Evolutionary conservation across 1,140 invertebrate genomes (phyloP), one percentile per base, ranked within the genome.

Genomic region (Drosophila seguyi): DNA sequence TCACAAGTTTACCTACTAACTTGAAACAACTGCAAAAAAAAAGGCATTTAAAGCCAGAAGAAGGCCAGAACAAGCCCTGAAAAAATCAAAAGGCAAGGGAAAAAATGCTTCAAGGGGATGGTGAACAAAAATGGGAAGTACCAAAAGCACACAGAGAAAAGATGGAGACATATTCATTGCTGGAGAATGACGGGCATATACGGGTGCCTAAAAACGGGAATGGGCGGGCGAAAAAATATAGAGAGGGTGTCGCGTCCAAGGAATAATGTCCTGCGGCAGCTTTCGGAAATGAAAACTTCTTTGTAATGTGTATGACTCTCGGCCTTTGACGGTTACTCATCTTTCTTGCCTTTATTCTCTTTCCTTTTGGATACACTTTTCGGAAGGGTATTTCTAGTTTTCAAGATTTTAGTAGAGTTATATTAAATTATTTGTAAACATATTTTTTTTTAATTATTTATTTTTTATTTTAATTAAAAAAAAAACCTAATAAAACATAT

Each of bases 211-310:
- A 83, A 79, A 84, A 59, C 48, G 31, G 66, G 20, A 16, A 22
- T 20, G 50, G 58, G 25, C 6, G 50, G 52, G 13, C n/a, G 13
- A 47, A 25, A 68, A 48, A 67, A 38, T 20, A 14, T 34, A 20
- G 22, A 6, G 20, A 8, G 42, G 31, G 25, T 34, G 42, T 47
- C 65, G 20, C 52, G 16, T 66, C 34, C 47, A 72, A 77, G 74
- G 65, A 81, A 88, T 81, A 90, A 88, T 88, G 85, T 81, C 84
- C 84, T 81, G 81, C 68, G 84, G 84, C 76, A 60, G 50, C 77
- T 47, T 57, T 71, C 85, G 76, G 77, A 90, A 88, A 90, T 85
- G 84, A 88, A 87, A 88, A 88, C 81, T 84, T 88, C 85, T 88
- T 88, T 88, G 85, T 84, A 90, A 80, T 71, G 81, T 74, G 57